Conservation (phyloP, 2,797 vertebrate species). For the Strix occidentalis region DNA sequence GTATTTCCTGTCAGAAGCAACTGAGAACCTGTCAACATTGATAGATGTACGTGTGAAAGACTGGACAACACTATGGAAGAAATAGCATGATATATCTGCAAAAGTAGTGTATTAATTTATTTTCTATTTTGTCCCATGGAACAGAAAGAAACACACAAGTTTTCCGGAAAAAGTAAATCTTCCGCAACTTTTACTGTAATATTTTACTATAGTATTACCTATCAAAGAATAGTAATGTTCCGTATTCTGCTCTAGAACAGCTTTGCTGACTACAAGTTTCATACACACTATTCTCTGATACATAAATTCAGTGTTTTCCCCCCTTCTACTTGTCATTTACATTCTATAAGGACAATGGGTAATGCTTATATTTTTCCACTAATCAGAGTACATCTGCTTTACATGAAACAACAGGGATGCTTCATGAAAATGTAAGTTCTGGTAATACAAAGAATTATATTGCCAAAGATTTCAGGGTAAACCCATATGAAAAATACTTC, state of each 20-base stretch:
- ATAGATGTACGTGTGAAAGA: neutral
- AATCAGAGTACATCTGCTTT: neutral
- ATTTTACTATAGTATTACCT: neutral
- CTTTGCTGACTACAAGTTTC: neutral
- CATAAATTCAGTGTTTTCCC: neutral
- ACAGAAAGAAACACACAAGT: neutral
- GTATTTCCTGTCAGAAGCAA: neutral
- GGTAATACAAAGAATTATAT: neutral
- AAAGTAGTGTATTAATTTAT: neutral
- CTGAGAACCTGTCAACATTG: neutral
- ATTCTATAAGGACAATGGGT: neutral
- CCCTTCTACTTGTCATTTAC: neutral
- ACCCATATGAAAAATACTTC: fast-evolving
- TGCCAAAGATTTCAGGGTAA: neutral
- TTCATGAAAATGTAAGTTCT: neutral
- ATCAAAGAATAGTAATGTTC: neutral
- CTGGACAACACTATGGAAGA: neutral
- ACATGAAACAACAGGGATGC: neutral
- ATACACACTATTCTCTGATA: neutral
- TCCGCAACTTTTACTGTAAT: neutral
- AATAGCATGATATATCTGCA: neutral
- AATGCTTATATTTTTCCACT: neutral
- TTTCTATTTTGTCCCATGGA: neutral
- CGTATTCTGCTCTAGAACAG: neutral
- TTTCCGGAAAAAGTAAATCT: neutral